These are phyloP conservation scores for Phaethornis superciliosus DNA, from an alignment of 2,113 vertebrate species.

Conservation along the genomic window DNA sequence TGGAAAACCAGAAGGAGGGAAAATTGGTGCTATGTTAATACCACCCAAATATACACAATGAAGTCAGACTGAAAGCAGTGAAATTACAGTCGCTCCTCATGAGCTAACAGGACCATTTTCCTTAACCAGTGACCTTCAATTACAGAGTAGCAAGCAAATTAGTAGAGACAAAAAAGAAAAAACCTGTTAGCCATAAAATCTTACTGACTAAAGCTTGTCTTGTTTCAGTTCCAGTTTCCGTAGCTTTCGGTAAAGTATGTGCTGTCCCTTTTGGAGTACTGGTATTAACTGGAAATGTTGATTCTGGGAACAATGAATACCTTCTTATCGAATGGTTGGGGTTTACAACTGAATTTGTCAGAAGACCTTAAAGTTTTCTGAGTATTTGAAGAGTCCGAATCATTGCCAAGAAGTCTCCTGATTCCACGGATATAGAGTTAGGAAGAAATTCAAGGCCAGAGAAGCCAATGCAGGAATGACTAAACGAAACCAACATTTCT, in stretches of 20 bases:
- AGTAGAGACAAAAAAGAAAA: conserved; percentile 59
- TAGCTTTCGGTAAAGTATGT: conserved; percentile 36
- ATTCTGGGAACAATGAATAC: conserved; percentile 10
- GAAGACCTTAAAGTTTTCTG: neutral
- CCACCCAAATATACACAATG: conserved; percentile 57
- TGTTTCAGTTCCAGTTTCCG: conserved; percentile 57
- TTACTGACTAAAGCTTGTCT: conserved; percentile 42
- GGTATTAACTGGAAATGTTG: conserved; percentile 57
- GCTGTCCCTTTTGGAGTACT: conserved; percentile 20
- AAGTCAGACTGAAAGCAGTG: conserved; percentile 49
- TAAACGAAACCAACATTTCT: neutral
- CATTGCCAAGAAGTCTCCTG: neutral
- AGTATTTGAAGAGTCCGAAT: neutral
- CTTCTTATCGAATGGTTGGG: conserved; percentile 46
- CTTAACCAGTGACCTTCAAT: conserved; percentile 65
- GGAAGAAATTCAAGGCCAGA: neutral
- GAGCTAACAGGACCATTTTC: conserved; percentile 54
- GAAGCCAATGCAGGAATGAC: neutral
- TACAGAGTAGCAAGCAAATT: conserved; percentile 61
- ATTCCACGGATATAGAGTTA: neutral
- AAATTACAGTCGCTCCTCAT: conserved; percentile 52
- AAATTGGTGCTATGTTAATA: conserved; percentile 44
- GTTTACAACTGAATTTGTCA: neutral
- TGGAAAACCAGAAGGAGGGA: conserved; percentile 48
- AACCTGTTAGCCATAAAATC: conserved; percentile 58